A percentile compares a stretch with the other conserved stretches of the same genome.
phyloP scores from a whole-genome alignment of 1,140 invertebrate species.

The Brachionus rubens region DNA sequence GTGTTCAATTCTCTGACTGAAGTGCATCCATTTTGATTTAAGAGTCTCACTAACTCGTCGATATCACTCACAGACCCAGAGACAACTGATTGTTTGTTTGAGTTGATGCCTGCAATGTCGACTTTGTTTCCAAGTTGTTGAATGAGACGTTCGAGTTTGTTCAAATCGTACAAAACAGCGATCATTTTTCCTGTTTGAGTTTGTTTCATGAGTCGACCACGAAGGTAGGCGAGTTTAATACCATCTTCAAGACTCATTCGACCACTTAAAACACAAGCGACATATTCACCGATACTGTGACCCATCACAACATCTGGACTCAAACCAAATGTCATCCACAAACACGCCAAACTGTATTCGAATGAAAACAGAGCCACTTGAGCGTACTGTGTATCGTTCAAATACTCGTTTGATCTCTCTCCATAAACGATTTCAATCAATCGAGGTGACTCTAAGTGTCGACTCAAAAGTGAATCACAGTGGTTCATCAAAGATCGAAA shows the following conservation, averaged over 20 bases:
- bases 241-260: background rate
- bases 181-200: background rate
- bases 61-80: background rate
- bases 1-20: background rate
- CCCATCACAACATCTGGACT: background rate
- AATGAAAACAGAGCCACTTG: background rate
- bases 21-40: background rate
- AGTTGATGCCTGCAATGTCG: background rate
- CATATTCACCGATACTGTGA: slow-evolving; percentile 31
- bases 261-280: background rate
- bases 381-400: background rate
- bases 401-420: background rate
- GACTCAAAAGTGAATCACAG: background rate
- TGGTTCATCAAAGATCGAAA: background rate
- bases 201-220: background rate
- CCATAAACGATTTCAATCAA: background rate
- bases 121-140: background rate
- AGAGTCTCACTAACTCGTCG: background rate
- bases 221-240: background rate
- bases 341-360: background rate
- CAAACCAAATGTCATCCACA: background rate
- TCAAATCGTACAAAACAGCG: background rate
- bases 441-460: background rate
- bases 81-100: background rate
- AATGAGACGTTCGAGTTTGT: background rate